Conservation (phyloP, 2,888 invertebrate species). For the Drosophila borborema region DNA sequence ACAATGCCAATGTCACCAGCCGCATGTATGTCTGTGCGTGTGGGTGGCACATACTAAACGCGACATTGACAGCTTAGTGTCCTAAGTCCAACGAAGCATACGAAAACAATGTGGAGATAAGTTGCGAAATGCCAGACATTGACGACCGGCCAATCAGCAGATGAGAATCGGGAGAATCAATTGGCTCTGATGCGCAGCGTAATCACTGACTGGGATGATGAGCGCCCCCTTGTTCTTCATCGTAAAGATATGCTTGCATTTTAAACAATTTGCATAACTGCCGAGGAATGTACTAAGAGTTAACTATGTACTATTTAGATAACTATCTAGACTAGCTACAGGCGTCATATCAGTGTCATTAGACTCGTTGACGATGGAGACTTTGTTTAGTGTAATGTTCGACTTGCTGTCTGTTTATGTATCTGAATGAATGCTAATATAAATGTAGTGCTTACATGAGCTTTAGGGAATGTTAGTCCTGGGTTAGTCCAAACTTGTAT, state of each 20-base stretch:
- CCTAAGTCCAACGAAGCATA: constrained; percentile 42
- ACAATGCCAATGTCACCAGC: constrained; percentile 1
- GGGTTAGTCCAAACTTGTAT: too few relatives aligned
- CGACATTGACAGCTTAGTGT: constrained; percentile 43
- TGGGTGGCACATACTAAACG: constrained; percentile 24
- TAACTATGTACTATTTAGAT: not conserved
- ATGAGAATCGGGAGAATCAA: constrained; percentile 15
- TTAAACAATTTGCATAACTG: constrained; percentile 2
- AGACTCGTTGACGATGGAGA: not conserved
- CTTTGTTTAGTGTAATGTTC: not conserved
- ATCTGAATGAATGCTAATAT: too few relatives aligned
- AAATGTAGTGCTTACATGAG: too few relatives aligned
- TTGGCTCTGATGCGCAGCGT: constrained; percentile 11
- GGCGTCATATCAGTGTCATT: not conserved
- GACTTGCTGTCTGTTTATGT: too few relatives aligned
- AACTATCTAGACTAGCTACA: not conserved
- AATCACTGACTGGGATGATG: constrained; percentile 9
- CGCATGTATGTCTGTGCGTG: not conserved
- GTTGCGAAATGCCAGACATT: constrained; percentile 26
- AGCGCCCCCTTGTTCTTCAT: not conserved
- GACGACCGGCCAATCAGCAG: constrained; percentile 15
- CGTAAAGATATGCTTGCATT: not conserved
- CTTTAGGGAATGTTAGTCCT: too few relatives aligned
- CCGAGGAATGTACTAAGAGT: not conserved
- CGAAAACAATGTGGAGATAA: constrained; percentile 53